Conservation (phyloP, 2,797 vertebrate species). For the Characodon lateralis region DNA sequence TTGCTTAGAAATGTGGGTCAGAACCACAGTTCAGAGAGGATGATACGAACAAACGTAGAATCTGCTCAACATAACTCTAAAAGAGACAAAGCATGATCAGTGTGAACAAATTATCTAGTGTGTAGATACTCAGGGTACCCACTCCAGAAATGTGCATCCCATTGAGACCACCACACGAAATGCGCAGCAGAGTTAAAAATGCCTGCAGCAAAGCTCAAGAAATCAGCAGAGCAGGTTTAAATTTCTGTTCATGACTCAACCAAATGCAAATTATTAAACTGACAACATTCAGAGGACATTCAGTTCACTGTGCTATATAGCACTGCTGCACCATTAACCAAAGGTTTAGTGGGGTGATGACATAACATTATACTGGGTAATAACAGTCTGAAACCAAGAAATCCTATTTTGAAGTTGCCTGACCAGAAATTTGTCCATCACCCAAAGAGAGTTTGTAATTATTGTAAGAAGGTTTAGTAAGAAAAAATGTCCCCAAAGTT, state of each 20-base stretch:
- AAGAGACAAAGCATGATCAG: not conserved
- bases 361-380: not conserved
- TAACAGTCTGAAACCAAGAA: not conserved
- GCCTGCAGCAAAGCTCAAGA: not conserved
- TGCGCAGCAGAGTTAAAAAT: constrained; percentile 15
- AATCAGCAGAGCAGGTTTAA: constrained; percentile 17
- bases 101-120: not conserved
- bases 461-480: not conserved
- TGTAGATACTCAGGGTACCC: not conserved
- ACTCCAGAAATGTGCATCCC: not conserved
- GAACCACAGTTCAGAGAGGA: not conserved
- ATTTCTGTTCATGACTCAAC: constrained; percentile 17
- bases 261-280: constrained; percentile 18
- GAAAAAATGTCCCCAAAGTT: not conserved
- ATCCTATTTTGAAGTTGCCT: not conserved
- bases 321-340: not conserved
- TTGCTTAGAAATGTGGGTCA: not conserved
- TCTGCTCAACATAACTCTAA: not conserved
- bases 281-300: not conserved
- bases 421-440: not conserved
- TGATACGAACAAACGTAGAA: not conserved
- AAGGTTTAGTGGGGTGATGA: not conserved
- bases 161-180: not conserved
- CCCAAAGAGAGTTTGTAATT: not conserved
- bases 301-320: not conserved